phyloP scores from a whole-genome alignment of 2,113 vertebrate species.

The Lepus timidus region DNA sequence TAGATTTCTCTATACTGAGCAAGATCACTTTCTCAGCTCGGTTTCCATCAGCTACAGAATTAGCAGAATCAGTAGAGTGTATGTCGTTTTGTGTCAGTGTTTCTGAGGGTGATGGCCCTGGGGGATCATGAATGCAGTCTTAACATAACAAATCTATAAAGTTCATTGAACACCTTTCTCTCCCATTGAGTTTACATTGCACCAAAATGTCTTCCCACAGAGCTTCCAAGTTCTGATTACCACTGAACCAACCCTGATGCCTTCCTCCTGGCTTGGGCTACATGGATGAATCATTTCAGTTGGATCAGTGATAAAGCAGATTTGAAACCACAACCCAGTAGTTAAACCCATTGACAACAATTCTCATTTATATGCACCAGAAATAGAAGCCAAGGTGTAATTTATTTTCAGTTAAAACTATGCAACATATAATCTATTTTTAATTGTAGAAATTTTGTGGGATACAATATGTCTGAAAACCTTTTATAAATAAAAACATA shows the following conservation, averaged over 20 bases:
- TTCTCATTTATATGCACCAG: neutral
- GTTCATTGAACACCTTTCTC: neutral
- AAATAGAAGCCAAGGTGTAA: neutral
- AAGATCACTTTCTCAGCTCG: neutral
- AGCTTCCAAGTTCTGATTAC: neutral
- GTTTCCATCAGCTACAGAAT: neutral
- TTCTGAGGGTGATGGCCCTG: neutral
- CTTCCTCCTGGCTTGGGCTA: neutral
- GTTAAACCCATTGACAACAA: neutral
- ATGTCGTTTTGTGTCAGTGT: neutral
- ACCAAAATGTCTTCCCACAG: neutral
- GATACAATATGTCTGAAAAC: neutral
- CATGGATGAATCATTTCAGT: neutral
- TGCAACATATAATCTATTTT: neutral
- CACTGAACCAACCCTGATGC: neutral
- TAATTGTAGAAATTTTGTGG: neutral
- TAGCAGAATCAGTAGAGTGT: neutral
- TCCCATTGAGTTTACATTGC: conserved; percentile 4
- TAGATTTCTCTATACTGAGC: neutral
- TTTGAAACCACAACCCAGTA: neutral
- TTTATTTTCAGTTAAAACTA: neutral
- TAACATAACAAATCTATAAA: neutral
- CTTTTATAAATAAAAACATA: neutral
- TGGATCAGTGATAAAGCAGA: neutral
- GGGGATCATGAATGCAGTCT: neutral